Percentiles rank a stretch among this genome's conserved stretches.
These are phyloP conservation scores for Hirtodrosophila cameraria DNA, from an alignment of 2,888 invertebrate genomes.

Conservation along the genomic window DNA sequence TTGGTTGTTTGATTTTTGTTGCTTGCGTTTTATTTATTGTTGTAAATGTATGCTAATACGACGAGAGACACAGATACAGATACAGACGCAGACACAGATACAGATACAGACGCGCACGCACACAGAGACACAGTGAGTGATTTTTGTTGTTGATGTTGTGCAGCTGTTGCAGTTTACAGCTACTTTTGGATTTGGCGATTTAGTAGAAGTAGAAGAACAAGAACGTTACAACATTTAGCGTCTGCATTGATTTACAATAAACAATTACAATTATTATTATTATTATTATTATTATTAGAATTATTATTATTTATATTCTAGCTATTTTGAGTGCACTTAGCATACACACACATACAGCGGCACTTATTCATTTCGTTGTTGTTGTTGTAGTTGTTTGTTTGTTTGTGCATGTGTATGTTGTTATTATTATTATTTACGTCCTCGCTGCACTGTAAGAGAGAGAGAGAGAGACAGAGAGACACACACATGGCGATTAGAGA, in stretches of 20 bases:
- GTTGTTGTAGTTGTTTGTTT: constrained; percentile 14
- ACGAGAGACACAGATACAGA: constrained; percentile 19
- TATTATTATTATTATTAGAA: constrained; percentile 12
- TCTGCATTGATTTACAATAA: constrained; percentile 10
- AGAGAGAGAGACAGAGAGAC: not conserved
- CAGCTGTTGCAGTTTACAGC: constrained; percentile 60
- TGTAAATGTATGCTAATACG: constrained; percentile 40
- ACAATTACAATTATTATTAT: constrained; percentile 15
- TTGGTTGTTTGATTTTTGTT: constrained; percentile 26
- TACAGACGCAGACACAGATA: constrained; percentile 31
- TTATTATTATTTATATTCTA: constrained; percentile 34
- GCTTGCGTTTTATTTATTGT: constrained; percentile 34
- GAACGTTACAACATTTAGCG: constrained; percentile 23
- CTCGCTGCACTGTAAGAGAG: constrained; percentile 30
- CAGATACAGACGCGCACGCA: constrained; percentile 17
- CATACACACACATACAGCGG: constrained; percentile 30
- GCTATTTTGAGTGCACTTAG: constrained; percentile 45
- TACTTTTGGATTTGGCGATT: constrained; percentile 35
- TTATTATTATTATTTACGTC: constrained; percentile 31
- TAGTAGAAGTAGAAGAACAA: constrained; percentile 19
- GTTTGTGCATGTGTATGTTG: constrained; percentile 27
- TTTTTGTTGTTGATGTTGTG: constrained; percentile 36
- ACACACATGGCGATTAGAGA: constrained; percentile 22
- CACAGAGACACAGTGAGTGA: not conserved
- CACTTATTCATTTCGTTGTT: constrained; percentile 48